phyloP scores from a whole-genome alignment of 2,113 vertebrate genomes.

The Albula glossodonta region DNA sequence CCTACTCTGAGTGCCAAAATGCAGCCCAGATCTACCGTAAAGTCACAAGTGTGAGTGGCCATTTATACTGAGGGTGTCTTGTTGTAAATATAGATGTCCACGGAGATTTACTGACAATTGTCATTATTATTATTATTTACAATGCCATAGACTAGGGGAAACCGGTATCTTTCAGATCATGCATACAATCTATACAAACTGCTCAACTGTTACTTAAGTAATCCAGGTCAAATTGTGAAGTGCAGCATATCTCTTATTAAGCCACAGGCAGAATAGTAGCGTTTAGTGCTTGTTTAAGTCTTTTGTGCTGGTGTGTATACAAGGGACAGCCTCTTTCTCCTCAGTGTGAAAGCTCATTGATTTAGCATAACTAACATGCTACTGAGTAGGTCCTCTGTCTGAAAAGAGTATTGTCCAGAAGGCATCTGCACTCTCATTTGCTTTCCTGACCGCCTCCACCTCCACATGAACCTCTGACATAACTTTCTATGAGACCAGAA shows the following conservation, averaged over 20 bases:
- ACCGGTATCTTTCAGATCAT: too few species aligned
- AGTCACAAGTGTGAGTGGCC: slow-evolving; percentile 89
- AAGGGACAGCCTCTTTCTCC: background rate
- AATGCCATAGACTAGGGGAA: too few species aligned
- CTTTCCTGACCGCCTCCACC: background rate
- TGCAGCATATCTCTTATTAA: too few species aligned
- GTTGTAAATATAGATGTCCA: background rate
- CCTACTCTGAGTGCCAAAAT: slow-evolving; percentile 97
- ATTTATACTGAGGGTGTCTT: too few species aligned
- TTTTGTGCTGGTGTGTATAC: background rate
- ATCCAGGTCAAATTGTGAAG: background rate
- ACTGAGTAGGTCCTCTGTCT: background rate
- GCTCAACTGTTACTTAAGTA: background rate
- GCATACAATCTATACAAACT: background rate
- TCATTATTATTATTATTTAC: too few species aligned
- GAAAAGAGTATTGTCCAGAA: background rate
- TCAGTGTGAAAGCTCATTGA: background rate
- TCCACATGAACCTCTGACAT: background rate
- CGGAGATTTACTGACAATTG: too few species aligned
- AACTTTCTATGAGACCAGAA: background rate
- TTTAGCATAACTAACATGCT: background rate
- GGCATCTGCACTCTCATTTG: background rate
- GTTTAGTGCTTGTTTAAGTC: background rate
- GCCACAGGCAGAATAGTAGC: background rate
- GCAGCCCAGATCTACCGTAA: slow-evolving; percentile 98